Evolutionary conservation across 2,797 vertebrate species (phyloP).

Genomic region (Chrosomus eos): DNA sequence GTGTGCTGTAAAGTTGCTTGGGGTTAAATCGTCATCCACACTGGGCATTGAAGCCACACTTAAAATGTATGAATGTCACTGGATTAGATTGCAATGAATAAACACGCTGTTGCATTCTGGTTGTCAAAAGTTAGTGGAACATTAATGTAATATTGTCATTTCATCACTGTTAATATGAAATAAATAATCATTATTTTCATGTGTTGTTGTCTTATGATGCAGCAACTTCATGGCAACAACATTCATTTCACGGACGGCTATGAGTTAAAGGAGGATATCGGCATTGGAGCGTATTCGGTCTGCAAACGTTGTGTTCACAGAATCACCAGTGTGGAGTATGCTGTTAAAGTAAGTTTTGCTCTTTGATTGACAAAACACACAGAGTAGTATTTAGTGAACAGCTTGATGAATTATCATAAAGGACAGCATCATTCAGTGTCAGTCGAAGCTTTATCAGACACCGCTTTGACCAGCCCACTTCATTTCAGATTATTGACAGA

Average conservation of each 20-base stretch:
- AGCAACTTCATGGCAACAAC: constrained; percentile 91
- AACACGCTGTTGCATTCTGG: neutral
- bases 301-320: constrained; percentile 91
- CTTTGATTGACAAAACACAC: neutral
- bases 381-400: neutral
- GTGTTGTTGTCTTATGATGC: neutral
- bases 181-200: neutral
- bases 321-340: constrained; percentile 90
- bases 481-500: constrained; percentile 90
- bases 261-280: constrained; percentile 91
- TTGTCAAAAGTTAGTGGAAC: neutral
- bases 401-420: neutral
- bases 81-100: neutral
- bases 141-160: neutral
- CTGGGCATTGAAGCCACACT: neutral
- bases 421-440: constrained; percentile 5
- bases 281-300: constrained; percentile 84
- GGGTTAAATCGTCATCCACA: neutral
- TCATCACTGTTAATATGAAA: neutral
- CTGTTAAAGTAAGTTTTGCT: constrained; percentile 86
- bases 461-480: constrained; percentile 32
- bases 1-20: neutral
- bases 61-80: neutral
- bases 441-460: constrained; percentile 2
- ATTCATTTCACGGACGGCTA: constrained; percentile 90